Conservation (phyloP, 2,113 vertebrate genomes). For the Hoplias malabaricus region DNA sequence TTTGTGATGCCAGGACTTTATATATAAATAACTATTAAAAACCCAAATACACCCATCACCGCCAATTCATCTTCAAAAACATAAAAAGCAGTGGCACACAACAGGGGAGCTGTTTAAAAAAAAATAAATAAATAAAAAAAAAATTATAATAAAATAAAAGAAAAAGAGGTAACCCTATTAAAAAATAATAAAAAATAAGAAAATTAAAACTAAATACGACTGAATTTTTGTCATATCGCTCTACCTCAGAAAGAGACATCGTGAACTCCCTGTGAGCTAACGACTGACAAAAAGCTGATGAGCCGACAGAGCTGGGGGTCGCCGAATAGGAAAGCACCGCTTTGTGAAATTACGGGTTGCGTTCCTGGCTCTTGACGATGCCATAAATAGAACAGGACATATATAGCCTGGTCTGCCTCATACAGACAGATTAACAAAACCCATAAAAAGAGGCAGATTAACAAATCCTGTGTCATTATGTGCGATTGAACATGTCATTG, state of each 20-base stretch:
- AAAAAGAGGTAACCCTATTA: too few relatives aligned
- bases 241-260: background rate
- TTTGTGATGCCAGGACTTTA: too few relatives aligned
- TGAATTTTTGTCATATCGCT: background rate
- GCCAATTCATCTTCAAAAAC: too few relatives aligned
- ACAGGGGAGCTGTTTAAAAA: too few relatives aligned
- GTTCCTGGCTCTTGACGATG: background rate
- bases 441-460: background rate
- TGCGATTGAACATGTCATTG: background rate
- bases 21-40: too few relatives aligned
- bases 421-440: background rate
- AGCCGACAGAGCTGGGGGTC: background rate
- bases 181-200: too few relatives aligned
- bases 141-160: too few relatives aligned
- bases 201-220: too few relatives aligned
- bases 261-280: background rate
- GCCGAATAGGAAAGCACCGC: background rate
- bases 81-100: too few relatives aligned
- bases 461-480: background rate
- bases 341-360: background rate
- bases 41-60: too few relatives aligned
- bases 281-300: background rate
- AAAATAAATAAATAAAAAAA: too few relatives aligned
- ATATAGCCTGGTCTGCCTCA: background rate
- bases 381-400: constrained; percentile 4